Conservation (phyloP, 2,113 vertebrate genomes). For the Melospiza georgiana region DNA sequence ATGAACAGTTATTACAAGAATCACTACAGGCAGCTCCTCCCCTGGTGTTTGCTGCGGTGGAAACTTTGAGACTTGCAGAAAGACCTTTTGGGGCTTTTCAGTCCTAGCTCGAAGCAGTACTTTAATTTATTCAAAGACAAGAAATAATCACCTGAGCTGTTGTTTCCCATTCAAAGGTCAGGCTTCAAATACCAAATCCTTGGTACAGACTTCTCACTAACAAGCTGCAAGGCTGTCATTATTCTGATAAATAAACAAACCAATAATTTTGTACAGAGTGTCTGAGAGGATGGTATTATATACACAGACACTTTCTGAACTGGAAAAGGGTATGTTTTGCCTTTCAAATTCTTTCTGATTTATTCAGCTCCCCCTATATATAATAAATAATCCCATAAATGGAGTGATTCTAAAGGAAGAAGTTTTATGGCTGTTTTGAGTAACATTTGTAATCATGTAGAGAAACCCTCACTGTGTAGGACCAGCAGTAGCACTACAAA, state of each 20-base stretch:
- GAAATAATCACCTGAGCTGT: neutral
- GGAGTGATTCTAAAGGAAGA: neutral
- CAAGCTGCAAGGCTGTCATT: neutral
- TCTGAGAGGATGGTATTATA: neutral
- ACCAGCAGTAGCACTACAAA: neutral
- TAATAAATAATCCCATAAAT: neutral
- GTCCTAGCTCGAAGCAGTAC: neutral
- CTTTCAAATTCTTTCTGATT: neutral
- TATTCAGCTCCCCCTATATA: neutral
- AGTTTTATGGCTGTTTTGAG: neutral
- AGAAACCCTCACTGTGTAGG: neutral
- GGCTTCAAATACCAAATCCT: slow-evolving; percentile 25
- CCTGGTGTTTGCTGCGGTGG: neutral
- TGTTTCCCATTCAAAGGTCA: slow-evolving; percentile 49
- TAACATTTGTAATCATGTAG: neutral
- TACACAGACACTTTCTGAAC: neutral
- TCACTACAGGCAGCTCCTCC: neutral
- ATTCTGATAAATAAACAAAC: neutral
- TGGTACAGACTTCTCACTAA: neutral
- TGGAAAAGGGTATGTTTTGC: neutral
- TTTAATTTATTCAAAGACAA: slow-evolving; percentile 9
- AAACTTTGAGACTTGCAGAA: neutral
- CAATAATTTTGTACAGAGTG: neutral
- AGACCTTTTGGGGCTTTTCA: neutral
- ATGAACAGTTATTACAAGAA: neutral